Percentiles rank a stretch among this genome's conserved stretches.
Conservation (phyloP, 2,888 invertebrate species). For the Drosophila paracracens region DNA sequence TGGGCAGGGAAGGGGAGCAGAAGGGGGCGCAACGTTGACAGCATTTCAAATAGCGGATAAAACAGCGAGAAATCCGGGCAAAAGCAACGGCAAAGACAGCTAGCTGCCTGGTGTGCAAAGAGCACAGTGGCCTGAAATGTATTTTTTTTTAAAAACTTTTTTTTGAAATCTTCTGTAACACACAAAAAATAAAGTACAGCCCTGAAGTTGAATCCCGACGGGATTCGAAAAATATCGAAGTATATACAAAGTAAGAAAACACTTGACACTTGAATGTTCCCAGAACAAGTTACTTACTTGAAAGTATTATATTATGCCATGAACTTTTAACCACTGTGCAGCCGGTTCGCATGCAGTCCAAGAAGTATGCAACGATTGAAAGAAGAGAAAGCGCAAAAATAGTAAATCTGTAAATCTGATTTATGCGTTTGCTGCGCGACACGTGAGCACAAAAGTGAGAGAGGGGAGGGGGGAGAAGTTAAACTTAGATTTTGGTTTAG, state of each 20-base stretch:
- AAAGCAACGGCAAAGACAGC: slow-evolving; percentile 6
- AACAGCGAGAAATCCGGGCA: slow-evolving; percentile 34
- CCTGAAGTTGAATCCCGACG: neutral
- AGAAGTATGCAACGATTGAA: slow-evolving; percentile 54
- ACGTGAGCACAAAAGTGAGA: slow-evolving; percentile 16
- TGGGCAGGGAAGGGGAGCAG: neutral
- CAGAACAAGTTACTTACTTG: neutral
- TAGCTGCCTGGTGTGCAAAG: slow-evolving; percentile 17
- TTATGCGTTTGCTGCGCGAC: slow-evolving; percentile 72
- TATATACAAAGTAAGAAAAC: neutral
- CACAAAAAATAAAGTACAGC: neutral
- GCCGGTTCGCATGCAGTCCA: slow-evolving; percentile 38
- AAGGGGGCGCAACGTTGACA: slow-evolving; percentile 52
- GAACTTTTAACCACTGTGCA: slow-evolving; percentile 21
- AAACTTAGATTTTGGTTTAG: slow-evolving; percentile 33
- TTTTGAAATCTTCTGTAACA: neutral
- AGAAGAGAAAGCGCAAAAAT: slow-evolving; percentile 17
- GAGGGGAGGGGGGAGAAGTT: slow-evolving; percentile 7
- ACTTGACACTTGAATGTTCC: neutral
- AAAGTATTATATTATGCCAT: neutral
- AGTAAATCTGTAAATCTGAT: slow-evolving; percentile 76
- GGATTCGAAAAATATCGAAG: neutral
- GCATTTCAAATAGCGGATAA: slow-evolving; percentile 72
- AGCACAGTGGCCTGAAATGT: slow-evolving; percentile 27
- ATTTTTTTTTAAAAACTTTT: neutral